phyloP scores from a whole-genome alignment of 2,888 invertebrate species.

The Folsomia manolachei region DNA sequence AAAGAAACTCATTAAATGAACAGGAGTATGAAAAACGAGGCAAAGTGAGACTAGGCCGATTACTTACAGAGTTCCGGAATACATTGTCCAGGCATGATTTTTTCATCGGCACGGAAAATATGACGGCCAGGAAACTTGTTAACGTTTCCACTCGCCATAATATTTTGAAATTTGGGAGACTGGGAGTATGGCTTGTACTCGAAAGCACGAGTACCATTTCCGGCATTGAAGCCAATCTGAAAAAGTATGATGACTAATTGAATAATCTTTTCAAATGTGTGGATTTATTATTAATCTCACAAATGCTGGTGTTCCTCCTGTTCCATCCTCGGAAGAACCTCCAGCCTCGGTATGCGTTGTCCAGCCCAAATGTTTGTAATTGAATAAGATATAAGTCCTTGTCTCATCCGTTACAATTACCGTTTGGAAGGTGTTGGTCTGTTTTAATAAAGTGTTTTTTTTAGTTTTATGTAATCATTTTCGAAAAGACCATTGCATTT shows the following conservation, averaged over 20 bases:
- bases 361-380: conserved; percentile 89
- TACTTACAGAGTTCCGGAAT: conserved; percentile 54
- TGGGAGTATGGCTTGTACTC: conserved; percentile 90
- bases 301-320: conserved; percentile 81
- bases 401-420: conserved; percentile 89
- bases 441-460: conserved; percentile 51
- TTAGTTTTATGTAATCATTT: background rate
- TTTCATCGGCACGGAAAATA: conserved; percentile 91
- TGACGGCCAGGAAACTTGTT: conserved; percentile 87
- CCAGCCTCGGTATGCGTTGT: conserved; percentile 87
- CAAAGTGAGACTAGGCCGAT: no score
- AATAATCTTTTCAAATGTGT: conserved; percentile 8
- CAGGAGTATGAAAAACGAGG: no score
- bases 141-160: conserved; percentile 79
- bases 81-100: conserved; percentile 87
- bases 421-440: conserved; percentile 95
- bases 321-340: conserved; percentile 80
- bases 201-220: conserved; percentile 84
- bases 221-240: conserved; percentile 93
- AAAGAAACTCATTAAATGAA: background rate
- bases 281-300: conserved; percentile 59
- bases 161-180: conserved; percentile 74
- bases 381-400: conserved; percentile 90
- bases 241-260: conserved; percentile 38
- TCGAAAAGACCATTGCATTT: background rate